Percentiles rank a stretch among this genome's conserved stretches.
Conservation (phyloP, 2,113 vertebrate genomes). For the Sphyrna mokarran region DNA sequence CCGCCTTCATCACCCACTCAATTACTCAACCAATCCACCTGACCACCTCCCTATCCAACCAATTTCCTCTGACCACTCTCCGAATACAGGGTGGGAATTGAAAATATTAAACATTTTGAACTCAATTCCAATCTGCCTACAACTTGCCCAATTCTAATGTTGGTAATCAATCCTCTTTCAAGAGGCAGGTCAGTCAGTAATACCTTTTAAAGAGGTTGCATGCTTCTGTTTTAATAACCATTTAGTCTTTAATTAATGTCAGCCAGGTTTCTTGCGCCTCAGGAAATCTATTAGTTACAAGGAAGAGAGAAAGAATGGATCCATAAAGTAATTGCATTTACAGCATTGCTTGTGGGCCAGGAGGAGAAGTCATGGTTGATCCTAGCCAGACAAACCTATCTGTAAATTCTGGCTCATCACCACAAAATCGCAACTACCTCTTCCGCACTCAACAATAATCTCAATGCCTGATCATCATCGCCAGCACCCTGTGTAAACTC, state of each 20-base stretch:
- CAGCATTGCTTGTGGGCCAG: neutral
- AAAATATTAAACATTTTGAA: neutral
- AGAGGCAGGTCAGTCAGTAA: neutral
- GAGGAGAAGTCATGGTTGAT: neutral
- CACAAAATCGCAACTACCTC: no score
- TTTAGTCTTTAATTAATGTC: neutral
- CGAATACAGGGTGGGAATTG: neutral
- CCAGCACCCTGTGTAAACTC: neutral
- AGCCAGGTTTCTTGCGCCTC: neutral
- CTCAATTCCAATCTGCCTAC: neutral
- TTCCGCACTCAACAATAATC: no score
- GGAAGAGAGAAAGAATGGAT: neutral
- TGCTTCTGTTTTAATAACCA: neutral
- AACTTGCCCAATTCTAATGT: neutral
- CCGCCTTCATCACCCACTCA: no score
- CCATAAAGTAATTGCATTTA: neutral
- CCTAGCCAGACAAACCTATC: neutral
- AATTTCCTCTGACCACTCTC: no score
- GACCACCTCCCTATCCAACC: no score
- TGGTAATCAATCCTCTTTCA: neutral
- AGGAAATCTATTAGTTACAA: neutral
- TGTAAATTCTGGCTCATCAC: neutral
- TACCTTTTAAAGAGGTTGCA: neutral
- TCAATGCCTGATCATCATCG: neutral
- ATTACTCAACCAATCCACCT: no score